Conservation (phyloP, 2,888 invertebrate genomes). For the Pollenia griseotomentosa region DNA sequence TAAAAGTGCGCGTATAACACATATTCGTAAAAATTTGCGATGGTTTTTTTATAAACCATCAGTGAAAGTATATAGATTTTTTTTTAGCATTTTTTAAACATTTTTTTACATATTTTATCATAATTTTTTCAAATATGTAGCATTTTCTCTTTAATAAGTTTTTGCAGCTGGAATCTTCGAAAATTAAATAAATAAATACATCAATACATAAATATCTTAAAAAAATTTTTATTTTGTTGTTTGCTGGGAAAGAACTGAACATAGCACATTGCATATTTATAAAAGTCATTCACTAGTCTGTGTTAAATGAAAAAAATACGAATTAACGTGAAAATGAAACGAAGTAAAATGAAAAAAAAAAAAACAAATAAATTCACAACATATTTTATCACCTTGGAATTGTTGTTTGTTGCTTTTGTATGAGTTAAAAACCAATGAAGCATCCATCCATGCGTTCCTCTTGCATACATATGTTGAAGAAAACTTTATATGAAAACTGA, state of each 20-base stretch:
- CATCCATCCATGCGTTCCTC: constrained; percentile 67
- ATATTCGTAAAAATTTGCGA: too few relatives aligned
- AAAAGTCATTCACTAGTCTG: constrained; percentile 55
- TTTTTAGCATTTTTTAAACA: too few relatives aligned
- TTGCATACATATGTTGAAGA: constrained; percentile 37
- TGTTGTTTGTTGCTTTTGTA: constrained; percentile 56
- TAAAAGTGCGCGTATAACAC: too few relatives aligned
- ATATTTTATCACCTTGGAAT: constrained; percentile 73
- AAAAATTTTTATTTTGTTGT: background rate
- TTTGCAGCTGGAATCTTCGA: too few relatives aligned
- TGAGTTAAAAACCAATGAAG: constrained; percentile 67
- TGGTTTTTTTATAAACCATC: too few relatives aligned
- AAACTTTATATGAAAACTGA: constrained; percentile 54
- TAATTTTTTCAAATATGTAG: too few relatives aligned
- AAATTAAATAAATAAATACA: too few relatives aligned
- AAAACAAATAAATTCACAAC: constrained; percentile 69
- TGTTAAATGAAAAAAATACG: constrained; percentile 57
- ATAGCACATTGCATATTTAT: constrained; percentile 66
- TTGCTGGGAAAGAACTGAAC: constrained; percentile 50
- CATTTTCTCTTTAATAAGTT: too few relatives aligned
- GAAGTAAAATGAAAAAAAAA: constrained; percentile 56
- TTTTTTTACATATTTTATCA: too few relatives aligned
- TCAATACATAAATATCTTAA: too few relatives aligned
- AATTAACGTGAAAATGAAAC: constrained; percentile 70
- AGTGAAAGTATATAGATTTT: too few relatives aligned